phyloP scores from a whole-genome alignment of 2,888 invertebrate genomes.

The Pherbina coryleti region DNA sequence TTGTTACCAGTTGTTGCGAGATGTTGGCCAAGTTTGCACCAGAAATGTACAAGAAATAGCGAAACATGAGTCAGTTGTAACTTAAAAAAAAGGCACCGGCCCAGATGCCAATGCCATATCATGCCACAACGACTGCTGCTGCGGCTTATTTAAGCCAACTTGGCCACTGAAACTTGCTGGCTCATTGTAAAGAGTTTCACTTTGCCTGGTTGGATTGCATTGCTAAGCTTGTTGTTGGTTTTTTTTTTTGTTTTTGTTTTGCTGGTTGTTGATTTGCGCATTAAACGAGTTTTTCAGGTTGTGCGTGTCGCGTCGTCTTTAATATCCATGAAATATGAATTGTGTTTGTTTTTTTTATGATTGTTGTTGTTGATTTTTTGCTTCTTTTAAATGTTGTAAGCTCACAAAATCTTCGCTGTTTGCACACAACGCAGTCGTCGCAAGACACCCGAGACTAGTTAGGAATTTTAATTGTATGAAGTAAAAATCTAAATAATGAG shows the following conservation, averaged over 20 bases:
- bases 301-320: not conserved
- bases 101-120: constrained; percentile 9
- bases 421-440: not conserved
- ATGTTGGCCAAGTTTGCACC: constrained; percentile 28
- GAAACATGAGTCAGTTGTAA: not conserved
- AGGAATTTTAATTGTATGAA: constrained; percentile 29
- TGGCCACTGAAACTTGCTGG: not conserved
- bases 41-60: constrained; percentile 1
- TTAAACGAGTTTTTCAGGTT: constrained; percentile 14
- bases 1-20: not conserved
- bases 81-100: not conserved
- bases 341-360: no score
- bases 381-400: not conserved
- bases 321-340: no score
- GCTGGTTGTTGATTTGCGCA: not conserved
- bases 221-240: not conserved
- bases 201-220: not conserved
- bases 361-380: not conserved
- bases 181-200: not conserved
- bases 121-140: not conserved
- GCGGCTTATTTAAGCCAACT: not conserved
- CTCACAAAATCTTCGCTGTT: not conserved
- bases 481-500: not conserved
- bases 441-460: not conserved
- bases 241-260: not conserved